Evolutionary conservation across 1,140 invertebrate genomes (phyloP), one percentile per base, ranked within the genome.

Genomic region (Holcopasites calliopsidis): DNA sequence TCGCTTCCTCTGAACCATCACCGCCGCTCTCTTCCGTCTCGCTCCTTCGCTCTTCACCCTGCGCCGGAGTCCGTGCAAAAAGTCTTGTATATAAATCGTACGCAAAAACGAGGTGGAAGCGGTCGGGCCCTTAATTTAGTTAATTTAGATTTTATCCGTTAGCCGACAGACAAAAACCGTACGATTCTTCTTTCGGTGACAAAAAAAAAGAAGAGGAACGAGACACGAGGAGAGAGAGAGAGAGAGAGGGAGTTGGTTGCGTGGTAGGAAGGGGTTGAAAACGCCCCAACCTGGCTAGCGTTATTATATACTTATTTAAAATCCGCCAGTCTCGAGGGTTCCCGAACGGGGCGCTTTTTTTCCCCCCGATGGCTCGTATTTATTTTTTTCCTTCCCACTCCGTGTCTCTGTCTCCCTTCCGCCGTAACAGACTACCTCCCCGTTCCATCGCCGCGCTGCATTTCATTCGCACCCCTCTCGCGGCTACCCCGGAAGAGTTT

Each of bases 131-230:
- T 91, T 91, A 91, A 92, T 92, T 91, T 90, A 91, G 90, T 92
- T 92, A 92, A 92, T 92, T 92, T 92, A 92, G 90, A 92, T 92
- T 92, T 92, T 92, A 91, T 91, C 90, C 90, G 90, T 92, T 92
- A 83, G 88, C 79, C 86, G 71, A 84, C 80, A 76, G 61, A 74
- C 52, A 77, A 31, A 60, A 61, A 49, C 50, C 58, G 60, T 49
- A 23, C 35, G 49, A 42, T 74, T 72, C 38, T 54, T 47, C 61
- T 16, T 35, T 28, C 58, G 3, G 75, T 38, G 47, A 60, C 52
- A 18, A 64, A 60, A 84, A 86, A 85, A 88, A 66, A 21, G 50
- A 83, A 82, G 80, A 85, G 80, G 85, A 81, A 82, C 74, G 80
- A 52, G 70, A 77, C 49, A 71, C 57, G 42, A 72, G 71, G 68